Conservation (phyloP, 2,113 vertebrate species). For the Sinocyclocheilus grahami region DNA sequence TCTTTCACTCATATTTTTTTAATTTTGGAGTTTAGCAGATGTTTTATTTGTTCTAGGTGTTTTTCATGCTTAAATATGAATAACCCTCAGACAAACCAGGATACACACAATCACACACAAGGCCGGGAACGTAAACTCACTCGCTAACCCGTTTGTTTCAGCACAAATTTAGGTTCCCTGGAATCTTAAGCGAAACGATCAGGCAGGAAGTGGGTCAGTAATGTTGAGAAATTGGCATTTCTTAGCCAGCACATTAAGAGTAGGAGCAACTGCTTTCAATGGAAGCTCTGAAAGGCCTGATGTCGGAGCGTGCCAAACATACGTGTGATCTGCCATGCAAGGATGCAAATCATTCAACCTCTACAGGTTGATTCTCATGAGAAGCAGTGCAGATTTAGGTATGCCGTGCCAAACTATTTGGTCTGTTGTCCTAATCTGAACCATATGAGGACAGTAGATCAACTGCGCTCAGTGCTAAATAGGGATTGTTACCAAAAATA, state of each 20-base stretch:
- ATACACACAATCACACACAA: neutral
- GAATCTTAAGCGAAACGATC: slow-evolving; percentile 36
- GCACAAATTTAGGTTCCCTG: slow-evolving; percentile 30
- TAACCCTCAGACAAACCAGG: neutral
- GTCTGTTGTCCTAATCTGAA: slow-evolving; percentile 18
- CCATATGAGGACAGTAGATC: slow-evolving; percentile 27
- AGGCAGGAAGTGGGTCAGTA: slow-evolving; percentile 31
- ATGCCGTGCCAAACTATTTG: slow-evolving; percentile 17
- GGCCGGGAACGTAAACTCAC: neutral
- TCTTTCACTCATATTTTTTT: no score
- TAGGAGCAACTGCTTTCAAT: slow-evolving; percentile 59
- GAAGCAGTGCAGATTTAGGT: slow-evolving; percentile 5
- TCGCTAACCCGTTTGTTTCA: neutral
- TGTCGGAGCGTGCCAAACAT: slow-evolving; percentile 29
- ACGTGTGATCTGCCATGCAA: slow-evolving; percentile 10
- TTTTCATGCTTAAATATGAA: neutral
- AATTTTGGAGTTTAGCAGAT: no score
- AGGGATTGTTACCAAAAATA: neutral
- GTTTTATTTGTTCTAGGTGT: no score
- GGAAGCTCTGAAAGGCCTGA: neutral
- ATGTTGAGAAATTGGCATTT: slow-evolving; percentile 47
- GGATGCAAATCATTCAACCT: neutral
- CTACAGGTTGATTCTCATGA: slow-evolving; percentile 26
- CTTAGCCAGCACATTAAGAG: slow-evolving; percentile 31
- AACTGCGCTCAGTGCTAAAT: neutral